Conservation (phyloP, 1,140 invertebrate species). For the Linepithema humile region DNA sequence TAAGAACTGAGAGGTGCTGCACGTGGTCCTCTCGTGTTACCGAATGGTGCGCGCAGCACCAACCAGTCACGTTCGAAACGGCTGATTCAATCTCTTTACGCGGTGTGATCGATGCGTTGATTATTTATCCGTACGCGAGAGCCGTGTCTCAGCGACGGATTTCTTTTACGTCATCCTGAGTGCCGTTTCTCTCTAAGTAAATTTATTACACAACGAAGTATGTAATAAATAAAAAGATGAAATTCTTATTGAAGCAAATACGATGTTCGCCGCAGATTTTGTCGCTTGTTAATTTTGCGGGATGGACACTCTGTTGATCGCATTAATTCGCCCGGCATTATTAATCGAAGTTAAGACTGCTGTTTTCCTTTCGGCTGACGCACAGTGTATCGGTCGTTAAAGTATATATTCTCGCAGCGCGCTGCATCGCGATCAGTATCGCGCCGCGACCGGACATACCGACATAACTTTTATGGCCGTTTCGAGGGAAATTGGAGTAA, state of each 20-base stretch:
- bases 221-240: not conserved
- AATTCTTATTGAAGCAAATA: not conserved
- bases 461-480: constrained; percentile 62
- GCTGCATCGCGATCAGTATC: constrained; percentile 54
- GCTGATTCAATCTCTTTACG: not conserved
- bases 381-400: not conserved
- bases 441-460: constrained; percentile 58
- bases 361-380: not conserved
- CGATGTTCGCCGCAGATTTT: not conserved
- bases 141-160: not conserved
- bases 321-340: not conserved
- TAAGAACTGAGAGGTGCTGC: constrained; percentile 52
- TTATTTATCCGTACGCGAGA: not conserved
- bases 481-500: constrained; percentile 68
- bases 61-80: not conserved
- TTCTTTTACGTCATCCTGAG: not conserved
- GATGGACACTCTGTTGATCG: not conserved
- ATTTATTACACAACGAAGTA: no score
- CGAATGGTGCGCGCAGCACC: not conserved
- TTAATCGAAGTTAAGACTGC: not conserved
- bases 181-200: not conserved
- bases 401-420: not conserved
- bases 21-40: constrained; percentile 34
- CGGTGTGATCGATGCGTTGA: not conserved
- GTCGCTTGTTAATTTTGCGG: not conserved